Evolutionary conservation across 2,113 vertebrate genomes (phyloP).

Genomic region (Cinclus mexicanus): DNA sequence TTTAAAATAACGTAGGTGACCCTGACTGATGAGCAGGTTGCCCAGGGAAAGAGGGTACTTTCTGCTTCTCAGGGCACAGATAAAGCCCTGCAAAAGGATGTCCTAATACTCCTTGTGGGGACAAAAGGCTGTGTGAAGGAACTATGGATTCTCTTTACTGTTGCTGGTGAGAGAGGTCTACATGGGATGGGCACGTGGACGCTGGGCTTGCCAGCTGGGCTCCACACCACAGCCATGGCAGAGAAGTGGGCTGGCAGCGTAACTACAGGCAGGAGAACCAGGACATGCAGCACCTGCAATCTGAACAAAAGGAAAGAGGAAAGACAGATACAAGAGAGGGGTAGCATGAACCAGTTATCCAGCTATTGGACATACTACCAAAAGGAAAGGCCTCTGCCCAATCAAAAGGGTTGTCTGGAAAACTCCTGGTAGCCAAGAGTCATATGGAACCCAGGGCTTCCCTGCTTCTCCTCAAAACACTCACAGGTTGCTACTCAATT

Average conservation of each 20-base stretch:
- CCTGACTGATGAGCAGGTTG: neutral
- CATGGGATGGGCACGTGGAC: rapidly evolving
- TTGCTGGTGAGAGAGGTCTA: rapidly evolving
- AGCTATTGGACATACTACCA: neutral
- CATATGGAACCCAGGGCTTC: neutral
- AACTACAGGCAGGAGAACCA: neutral
- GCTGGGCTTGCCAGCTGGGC: neutral
- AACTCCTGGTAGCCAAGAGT: neutral
- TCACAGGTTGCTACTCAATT: neutral
- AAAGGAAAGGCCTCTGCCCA: neutral
- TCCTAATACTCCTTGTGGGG: rapidly evolving
- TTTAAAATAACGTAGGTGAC: neutral
- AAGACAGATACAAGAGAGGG: neutral
- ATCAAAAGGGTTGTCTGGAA: neutral
- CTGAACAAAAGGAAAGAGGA: neutral
- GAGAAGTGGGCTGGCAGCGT: neutral
- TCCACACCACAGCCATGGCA: neutral
- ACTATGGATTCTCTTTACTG: neutral
- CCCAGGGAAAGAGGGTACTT: neutral
- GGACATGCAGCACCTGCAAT: rapidly evolving
- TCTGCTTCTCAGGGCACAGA: neutral
- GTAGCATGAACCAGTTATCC: neutral
- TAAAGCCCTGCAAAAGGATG: neutral
- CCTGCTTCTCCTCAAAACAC: neutral
- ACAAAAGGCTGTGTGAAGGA: neutral